Base-by-base conservation (phyloP, 1,140 invertebrate species). In the Nephila pilipes region DNA sequence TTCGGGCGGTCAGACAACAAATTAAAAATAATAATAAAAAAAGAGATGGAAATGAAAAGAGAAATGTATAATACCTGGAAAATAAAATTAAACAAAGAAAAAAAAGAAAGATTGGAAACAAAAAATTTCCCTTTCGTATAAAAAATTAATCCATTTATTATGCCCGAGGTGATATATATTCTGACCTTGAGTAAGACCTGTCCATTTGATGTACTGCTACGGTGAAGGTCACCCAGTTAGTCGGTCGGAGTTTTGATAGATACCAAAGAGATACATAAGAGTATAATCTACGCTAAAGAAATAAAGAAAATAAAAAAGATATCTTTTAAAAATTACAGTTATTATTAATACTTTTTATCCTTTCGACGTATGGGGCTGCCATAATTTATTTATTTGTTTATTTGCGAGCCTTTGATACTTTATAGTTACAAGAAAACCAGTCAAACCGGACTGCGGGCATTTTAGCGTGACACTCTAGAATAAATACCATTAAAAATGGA, bases 401-500 rank as follows among this genome's bases (percentile, higher is more conserved):
- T 93, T 93, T 60, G 46, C 25, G 63, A 79, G 85, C 79, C 29
- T 91, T 92, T 87, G 91, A 93, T 93, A 93, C 91, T 93, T 93
- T 93, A 87, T 87, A 87, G 85, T 58, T 93, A 93, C 91, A 87
- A 87, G 46, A 55, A 87, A 93, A 93, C 91, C 91, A 85, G 91
- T 93, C 63, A 58, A 87, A 93, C 91, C 91, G 91, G 91, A 87
- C 91, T 16, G 63, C 54, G 83, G 91, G 63, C 91, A 93, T 55
- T 85, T 93, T 93, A 93, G 91, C 91, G 91, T 93, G 91, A 93
- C 91, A 93, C 63, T 46, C 63, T 29, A 58, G 65, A 93, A 93
- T 93, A 93, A 93, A 93, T 93, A 93, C 85, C 81, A 93, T 93
- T 93, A 93, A 93, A 93, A 93, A 93, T 93, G 85, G 91, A 87